Evolutionary conservation across 1,140 invertebrate genomes (phyloP), one percentile per base, ranked within the genome.

Genomic region (Ceratina calcarata): DNA sequence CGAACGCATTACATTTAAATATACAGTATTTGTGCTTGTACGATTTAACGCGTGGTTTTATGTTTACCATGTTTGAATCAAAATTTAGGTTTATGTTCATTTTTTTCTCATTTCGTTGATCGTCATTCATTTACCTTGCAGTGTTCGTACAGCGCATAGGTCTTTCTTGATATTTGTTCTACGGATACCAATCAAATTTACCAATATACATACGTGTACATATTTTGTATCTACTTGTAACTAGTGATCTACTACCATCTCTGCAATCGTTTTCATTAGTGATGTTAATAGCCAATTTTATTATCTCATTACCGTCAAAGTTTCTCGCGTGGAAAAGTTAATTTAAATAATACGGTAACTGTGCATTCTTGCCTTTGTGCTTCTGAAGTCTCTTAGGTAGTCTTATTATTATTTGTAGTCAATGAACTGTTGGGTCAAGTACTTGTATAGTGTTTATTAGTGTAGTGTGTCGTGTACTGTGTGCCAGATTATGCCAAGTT

Each of bases 381-480:
- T 53, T 62, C 6, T 57, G 15, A 24, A 22, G 12, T 3, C 64
- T 70, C 16, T 1, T 45, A 32, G 13, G 8, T 53, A n/a, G 7
- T 62, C 13, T 61, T 18, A n/a, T n/a, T 18, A n/a, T n/a, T n/a
- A 58, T 32, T 22, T 22, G 45, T 27, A 2, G 8, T 66, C 10
- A 10, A n/a, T 18, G 16, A 66, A 73, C n/a, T 15, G 15, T 55
- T 32, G 16, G 1, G 16, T 55, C 15, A 20, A 80, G 22, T 16
- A 27, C 24, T 61, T 71, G 32, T 57, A 68, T 64, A 65, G 70
- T 84, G 73, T 83, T 37, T 24, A 65, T 78, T 87, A 68, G 24
- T 84, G 70, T 82, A 78, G 88, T 68, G 68, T 76, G 78, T 82
- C 78, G 80, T 83, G 81, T 64, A 75, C 66, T 83, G 80, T 85